Conservation (phyloP, 2,797 vertebrate species). For the Esox masquinongy region DNA sequence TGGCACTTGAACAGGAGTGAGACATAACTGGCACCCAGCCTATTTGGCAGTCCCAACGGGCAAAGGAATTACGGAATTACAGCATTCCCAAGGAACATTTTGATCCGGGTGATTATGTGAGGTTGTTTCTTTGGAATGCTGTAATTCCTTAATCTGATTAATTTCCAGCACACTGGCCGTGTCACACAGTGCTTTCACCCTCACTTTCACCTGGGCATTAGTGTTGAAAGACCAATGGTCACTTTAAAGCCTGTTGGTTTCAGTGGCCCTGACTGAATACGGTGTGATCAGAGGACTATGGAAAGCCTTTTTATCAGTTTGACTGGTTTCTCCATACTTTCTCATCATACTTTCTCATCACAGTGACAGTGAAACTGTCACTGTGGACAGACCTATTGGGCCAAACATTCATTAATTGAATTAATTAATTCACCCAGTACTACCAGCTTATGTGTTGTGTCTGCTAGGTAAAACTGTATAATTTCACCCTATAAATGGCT, state of each 20-base stretch:
- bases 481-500: too few species aligned
- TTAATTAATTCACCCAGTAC: neutral
- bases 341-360: neutral
- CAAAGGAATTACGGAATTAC: slow-evolving; percentile 41
- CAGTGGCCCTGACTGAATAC: neutral
- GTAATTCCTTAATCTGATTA: slow-evolving; percentile 81
- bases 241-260: neutral
- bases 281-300: too few species aligned
- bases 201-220: neutral
- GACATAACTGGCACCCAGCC: neutral
- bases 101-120: slow-evolving; percentile 50
- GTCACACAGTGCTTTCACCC: slow-evolving; percentile 35
- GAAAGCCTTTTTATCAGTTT: neutral
- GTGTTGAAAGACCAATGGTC: neutral
- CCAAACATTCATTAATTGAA: too few species aligned
- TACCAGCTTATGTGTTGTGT: too few species aligned
- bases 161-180: slow-evolving; percentile 52
- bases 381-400: neutral
- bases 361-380: neutral
- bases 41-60: slow-evolving; percentile 17
- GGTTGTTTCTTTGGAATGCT: slow-evolving; percentile 67
- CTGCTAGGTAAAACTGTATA: neutral
- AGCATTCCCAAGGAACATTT: slow-evolving; percentile 48
- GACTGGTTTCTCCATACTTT: neutral
- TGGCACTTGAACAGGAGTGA: slow-evolving; percentile 12